These are phyloP conservation scores for Leptinotarsa undecemlineata DNA, from an alignment of 1,140 invertebrate species.

Conservation along the genomic window DNA sequence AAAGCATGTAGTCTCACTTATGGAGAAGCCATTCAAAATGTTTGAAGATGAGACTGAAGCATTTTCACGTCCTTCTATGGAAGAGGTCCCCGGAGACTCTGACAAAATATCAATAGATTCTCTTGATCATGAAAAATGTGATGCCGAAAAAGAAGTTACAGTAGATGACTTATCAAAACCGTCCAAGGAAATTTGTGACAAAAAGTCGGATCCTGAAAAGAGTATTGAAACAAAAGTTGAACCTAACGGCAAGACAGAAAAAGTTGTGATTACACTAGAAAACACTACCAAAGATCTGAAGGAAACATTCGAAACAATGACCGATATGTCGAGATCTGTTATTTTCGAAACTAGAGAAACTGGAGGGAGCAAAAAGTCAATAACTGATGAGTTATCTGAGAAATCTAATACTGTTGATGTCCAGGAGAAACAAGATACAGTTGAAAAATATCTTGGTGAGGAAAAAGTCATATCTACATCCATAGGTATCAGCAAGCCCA, in stretches of 20 bases:
- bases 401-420: no score
- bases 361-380: not conserved
- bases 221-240: conserved; percentile 18
- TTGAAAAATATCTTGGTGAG: no score
- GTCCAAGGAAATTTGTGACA: not conserved
- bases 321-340: conserved; percentile 5
- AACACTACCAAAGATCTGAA: conserved; percentile 15
- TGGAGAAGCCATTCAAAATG: no score
- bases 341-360: conserved; percentile 25
- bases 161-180: not conserved
- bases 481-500: no score
- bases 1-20: no score
- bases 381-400: no score
- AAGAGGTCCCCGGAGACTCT: no score
- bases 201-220: conserved; percentile 21
- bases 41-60: no score
- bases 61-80: no score
- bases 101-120: no score
- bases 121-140: conserved; percentile 15
- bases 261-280: not conserved
- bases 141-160: conserved; percentile 9
- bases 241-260: not conserved
- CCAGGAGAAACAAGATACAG: no score
- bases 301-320: conserved; percentile 20
- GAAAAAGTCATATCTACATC: no score